Evolutionary conservation across 2,113 vertebrate species (phyloP).

Genomic region (Sus scrofa): T2T-Sscrofa CM000816.6:74687001-74687500

Average conservation of each 20-base stretch:
- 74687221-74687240: conserved; percentile 1
- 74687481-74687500: no score
- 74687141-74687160: conserved; percentile 36
- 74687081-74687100: background rate
- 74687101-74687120: conserved; percentile 12
- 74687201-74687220: conserved; percentile 24
- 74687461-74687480: no score
- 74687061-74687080: conserved; percentile 30
- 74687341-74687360: no score
- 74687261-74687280: background rate
- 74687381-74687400: no score
- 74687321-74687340: background rate
- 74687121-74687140: background rate
- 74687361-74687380: no score
- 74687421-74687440: no score
- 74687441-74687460: no score
- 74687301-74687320: conserved; percentile 40
- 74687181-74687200: conserved; percentile 37
- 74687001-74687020: background rate
- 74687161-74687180: background rate
- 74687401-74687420: no score
- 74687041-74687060: conserved; percentile 6
- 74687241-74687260: background rate
- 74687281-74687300: background rate
- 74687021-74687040: background rate